Percentiles rank a stretch among this genome's conserved stretches.
phyloP scores from a whole-genome alignment of 2,888 invertebrate genomes.

The Drosophila falleni region DNA sequence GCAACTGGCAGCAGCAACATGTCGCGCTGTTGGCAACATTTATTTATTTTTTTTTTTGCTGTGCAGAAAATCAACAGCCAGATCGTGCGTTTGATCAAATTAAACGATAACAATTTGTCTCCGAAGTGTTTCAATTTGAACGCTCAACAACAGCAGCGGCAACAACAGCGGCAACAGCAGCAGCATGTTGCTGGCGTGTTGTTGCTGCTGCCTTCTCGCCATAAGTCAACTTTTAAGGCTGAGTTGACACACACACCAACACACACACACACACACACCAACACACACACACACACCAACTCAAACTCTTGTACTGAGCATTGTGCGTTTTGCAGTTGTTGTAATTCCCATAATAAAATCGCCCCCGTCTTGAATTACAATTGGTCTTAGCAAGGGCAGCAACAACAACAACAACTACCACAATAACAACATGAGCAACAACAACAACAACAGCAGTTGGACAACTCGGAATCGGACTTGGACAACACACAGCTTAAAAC shows the following conservation, averaged over 20 bases:
- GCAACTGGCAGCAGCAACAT: constrained; percentile 41
- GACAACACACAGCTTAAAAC: constrained; percentile 15
- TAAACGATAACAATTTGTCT: constrained; percentile 86
- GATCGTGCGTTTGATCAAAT: constrained; percentile 85
- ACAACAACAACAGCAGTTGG: constrained; percentile 16
- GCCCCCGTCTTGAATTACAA: constrained; percentile 85
- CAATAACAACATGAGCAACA: background rate
- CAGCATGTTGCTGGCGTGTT: constrained; percentile 67
- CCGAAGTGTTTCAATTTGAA: constrained; percentile 85
- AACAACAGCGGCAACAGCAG: constrained; percentile 38
- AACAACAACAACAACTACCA: constrained; percentile 5
- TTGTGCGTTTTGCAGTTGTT: constrained; percentile 67
- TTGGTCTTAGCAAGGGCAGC: constrained; percentile 78
- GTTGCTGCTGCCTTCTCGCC: constrained; percentile 61
- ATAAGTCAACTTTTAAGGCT: constrained; percentile 77
- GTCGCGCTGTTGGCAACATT: constrained; percentile 44
- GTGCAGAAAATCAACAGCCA: constrained; percentile 71
- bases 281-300: constrained; percentile 16
- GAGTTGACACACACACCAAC: constrained; percentile 47
- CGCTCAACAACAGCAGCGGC: constrained; percentile 51
- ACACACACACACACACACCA: constrained; percentile 29
- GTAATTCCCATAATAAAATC: constrained; percentile 85
- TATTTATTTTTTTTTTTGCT: constrained; percentile 11
- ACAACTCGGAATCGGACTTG: constrained; percentile 33
- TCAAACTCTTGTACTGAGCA: constrained; percentile 24